Evolutionary conservation across 92 coral and sea anemone genomes (phyloP).

Genomic region (Palythoa grandiflora): DNA sequence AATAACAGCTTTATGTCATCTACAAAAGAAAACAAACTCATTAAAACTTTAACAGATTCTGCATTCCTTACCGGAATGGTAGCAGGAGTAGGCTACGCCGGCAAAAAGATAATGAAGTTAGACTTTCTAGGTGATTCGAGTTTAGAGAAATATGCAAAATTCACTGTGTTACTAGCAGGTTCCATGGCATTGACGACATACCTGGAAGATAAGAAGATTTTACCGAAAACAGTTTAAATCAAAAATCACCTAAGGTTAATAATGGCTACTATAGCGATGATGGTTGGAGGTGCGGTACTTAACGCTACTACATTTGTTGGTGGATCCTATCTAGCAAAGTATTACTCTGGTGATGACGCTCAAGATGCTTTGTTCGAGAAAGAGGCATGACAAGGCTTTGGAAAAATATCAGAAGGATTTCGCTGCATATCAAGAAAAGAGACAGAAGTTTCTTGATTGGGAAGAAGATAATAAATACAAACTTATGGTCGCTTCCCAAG

Average conservation of each 20-base stretch:
- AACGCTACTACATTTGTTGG: conserved; percentile 66
- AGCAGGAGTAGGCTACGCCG: conserved; percentile 19
- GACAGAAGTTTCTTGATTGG: conserved; percentile 56
- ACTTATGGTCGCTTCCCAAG: conserved; percentile 2
- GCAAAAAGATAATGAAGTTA: conserved; percentile 7
- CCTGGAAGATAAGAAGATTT: too few relatives aligned
- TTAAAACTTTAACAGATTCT: conserved; percentile 33
- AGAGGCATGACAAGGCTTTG: conserved; percentile 65
- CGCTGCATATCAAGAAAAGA: conserved; percentile 42
- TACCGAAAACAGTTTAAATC: too few relatives aligned
- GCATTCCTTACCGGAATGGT: conserved; percentile 26
- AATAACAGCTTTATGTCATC: too few relatives aligned
- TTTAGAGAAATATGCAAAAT: too few relatives aligned
- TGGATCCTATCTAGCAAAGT: conserved; percentile 62
- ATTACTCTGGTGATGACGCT: neutral
- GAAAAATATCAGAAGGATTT: conserved; percentile 62
- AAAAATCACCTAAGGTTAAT: neutral
- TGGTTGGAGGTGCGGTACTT: conserved; percentile 67
- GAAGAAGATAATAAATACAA: neutral
- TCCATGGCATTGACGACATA: too few relatives aligned
- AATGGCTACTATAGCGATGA: conserved; percentile 60
- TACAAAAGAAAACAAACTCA: conserved; percentile 21
- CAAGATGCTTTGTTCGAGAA: conserved; percentile 34
- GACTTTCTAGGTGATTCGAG: conserved; percentile 33
- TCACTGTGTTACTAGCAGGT: too few relatives aligned